phyloP scores from a whole-genome alignment of 2,888 invertebrate species.

The Aradus depressus region DNA sequence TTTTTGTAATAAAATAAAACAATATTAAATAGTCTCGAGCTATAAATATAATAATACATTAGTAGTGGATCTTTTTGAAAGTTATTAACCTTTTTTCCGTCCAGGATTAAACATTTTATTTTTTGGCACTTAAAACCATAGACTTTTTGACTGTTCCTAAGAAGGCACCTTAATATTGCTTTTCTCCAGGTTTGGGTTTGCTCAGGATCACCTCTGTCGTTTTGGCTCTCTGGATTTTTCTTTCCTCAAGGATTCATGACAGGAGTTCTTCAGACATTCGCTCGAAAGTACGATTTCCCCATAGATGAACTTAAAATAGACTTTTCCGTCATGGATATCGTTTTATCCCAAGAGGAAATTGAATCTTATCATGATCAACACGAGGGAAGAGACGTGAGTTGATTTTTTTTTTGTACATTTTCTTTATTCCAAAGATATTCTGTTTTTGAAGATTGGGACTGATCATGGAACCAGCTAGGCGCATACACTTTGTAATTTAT shows the following conservation, averaged over 20 bases:
- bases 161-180: background rate
- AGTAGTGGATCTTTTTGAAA: too few species aligned
- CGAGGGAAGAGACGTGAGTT: conserved; percentile 31
- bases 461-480: too few species aligned
- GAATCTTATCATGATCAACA: conserved; percentile 41
- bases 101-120: too few species aligned
- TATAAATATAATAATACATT: too few species aligned
- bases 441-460: too few species aligned
- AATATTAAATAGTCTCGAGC: too few species aligned
- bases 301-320: conserved; percentile 78
- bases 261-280: conserved; percentile 78
- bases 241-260: conserved; percentile 91
- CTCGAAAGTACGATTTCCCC: conserved; percentile 71
- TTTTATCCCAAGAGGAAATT: conserved; percentile 57
- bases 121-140: too few species aligned
- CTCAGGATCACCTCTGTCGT: conserved; percentile 62
- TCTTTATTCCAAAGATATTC: background rate
- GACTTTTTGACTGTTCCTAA: background rate
- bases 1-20: too few species aligned
- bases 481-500: too few species aligned
- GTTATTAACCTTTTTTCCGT: too few species aligned
- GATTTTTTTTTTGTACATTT: background rate
- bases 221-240: conserved; percentile 88
- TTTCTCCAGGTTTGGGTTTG: conserved; percentile 53
- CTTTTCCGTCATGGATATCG: conserved; percentile 49